Base-by-base conservation (phyloP, 2,888 invertebrate species). In the Drosophila flavopinicola region DNA sequence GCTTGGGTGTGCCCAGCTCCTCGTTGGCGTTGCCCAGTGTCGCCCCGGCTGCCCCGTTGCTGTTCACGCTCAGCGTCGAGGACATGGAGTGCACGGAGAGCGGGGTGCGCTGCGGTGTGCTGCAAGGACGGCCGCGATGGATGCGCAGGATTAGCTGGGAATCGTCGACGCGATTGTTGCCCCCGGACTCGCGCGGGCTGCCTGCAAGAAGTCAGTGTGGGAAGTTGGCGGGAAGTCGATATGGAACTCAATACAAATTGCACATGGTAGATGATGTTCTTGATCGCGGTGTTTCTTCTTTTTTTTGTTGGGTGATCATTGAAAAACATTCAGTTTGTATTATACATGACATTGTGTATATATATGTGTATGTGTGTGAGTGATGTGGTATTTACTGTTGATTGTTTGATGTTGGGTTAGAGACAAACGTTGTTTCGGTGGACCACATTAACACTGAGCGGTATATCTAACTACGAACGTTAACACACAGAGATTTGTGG, bases 91-190 rank as follows among this genome's bases (percentile, higher is more conserved):
- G 92, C 6, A 93, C 94, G 0, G 94, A 94, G 15, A 89, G 79
- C 0, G 90, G 90, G 0, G 94, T 94, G 6, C 91, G 87, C 23
- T 91, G 90, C 39, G 91, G 90, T 37, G 91, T 91, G 17, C 94
- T 94, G 10, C 95, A 92, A 0, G 91, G 89, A 23, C 91, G 85
- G 0, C 98, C 98, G 0, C 98, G 93, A 91, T 98, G 98, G 79
- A 98, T 97, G 74, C 98, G 93, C 71, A 98, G 91, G 0, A 98
- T 97, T 52, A 98, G 92, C 41, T 96, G 94, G 89, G 97, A 96
- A 89, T 97, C 96, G 84, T 97, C 96, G 87, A 96, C 96, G 33
- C 96, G 94, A 89, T 92, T 94, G 47, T 94, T 94, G 52, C 89
- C 86, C 42, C 89, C 86, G 48, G 94, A 75, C 53, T 91, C 90